Base-by-base conservation (phyloP, 2,888 invertebrate genomes). In the Atethmia centrago region DNA sequence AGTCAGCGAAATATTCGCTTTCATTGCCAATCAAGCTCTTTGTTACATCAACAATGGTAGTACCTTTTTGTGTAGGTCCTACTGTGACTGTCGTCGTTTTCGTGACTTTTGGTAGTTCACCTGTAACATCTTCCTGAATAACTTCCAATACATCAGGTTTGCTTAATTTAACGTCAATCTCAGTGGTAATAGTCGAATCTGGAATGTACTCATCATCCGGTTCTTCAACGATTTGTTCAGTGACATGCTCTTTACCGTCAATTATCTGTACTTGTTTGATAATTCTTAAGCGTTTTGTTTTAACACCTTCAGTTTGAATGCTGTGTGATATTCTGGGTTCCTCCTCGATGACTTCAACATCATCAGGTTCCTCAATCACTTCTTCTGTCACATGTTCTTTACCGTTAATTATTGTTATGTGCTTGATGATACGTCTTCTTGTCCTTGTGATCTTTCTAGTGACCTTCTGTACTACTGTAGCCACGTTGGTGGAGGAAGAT, bases 311-410 rank as follows among this genome's bases (percentile, higher is more conserved):
- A 53, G 92, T 92, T 86, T 92, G 92, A 14, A 91, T 77, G 62
- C 87, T 92, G 67, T 92, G 92, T 28, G 90, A 87, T 7, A 92
- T 74, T 85, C 87, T 89, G 21, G 95, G 94, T 83, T 97, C 97
- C 88, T 98, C 97, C 90, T 98, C 97, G 64, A 97, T 97, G 10
- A 98, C 95, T 93, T 98, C 98, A 10, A 98, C 95, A 89, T 98
- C 98, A 90, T 98, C 98, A 0, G 98, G 98, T 92, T 98, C 98
- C 89, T 98, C 98, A 69, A 98, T 97, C 0, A 98, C 95, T 94
- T 98, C 98, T 94, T 98, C 98, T 1, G 97, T 98, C 0, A 98
- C 97, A 79, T 98, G 97, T 92, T 98, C 98, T 92, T 98, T 98
- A 0, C 98, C 98, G 91, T 98, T 97, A 77, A 98, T 97, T 12